Percentiles rank a stretch among this genome's conserved stretches.
These are phyloP conservation scores for Xanthia togata DNA, from an alignment of 2,888 invertebrate genomes.

Conservation along the genomic window DNA sequence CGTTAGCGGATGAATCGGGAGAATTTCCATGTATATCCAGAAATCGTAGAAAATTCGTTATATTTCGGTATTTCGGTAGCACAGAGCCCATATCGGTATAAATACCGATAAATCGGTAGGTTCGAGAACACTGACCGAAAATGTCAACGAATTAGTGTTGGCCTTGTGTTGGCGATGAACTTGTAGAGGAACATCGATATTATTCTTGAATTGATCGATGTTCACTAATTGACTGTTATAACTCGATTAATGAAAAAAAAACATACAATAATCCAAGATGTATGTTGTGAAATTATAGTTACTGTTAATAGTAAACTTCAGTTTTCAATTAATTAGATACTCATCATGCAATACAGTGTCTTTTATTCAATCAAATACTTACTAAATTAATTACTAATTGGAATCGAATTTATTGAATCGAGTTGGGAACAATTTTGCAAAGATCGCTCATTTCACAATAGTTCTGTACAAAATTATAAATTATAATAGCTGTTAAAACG, in stretches of 20 bases:
- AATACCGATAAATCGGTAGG: no score
- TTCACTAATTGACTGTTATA: not conserved
- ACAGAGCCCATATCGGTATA: no score
- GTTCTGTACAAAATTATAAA: not conserved
- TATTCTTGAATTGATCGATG: not conserved
- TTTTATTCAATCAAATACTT: no score
- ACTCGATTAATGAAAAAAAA: not conserved
- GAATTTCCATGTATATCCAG: no score
- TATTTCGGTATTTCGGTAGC: no score
- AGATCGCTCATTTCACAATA: not conserved
- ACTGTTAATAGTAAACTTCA: no score
- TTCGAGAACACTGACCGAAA: no score
- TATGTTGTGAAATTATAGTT: not conserved
- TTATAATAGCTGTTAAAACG: not conserved
- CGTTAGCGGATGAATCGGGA: no score
- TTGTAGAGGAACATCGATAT: not conserved
- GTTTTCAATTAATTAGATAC: not conserved
- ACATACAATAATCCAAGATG: no score
- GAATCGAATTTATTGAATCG: not conserved
- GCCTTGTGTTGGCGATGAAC: not conserved
- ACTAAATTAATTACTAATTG: not conserved
- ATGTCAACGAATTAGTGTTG: conserved; percentile 49
- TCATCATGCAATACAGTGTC: not conserved
- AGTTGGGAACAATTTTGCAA: not conserved
- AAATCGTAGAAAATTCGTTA: no score